Evolutionary conservation across 2,797 vertebrate species (phyloP), one percentile per base, ranked within the genome.

Genomic region (Labeo calbasu): DNA sequence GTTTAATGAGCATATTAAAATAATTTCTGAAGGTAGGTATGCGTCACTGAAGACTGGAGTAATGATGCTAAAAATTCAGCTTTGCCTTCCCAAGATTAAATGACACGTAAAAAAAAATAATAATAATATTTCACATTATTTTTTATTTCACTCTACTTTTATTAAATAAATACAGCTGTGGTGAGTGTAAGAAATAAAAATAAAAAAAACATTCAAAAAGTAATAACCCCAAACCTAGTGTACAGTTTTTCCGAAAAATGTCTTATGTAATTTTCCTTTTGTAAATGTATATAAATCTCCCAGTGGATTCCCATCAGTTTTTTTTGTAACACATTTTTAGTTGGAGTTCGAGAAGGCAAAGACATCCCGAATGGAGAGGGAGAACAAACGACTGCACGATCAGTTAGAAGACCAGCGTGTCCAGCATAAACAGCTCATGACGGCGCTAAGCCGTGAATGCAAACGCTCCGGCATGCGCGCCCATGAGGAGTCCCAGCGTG

Each of bases 271-370:
- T 2, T 46, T 46, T 46, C 43, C 43, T 46, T 46, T 10, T 19
- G 51, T 15, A 40, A 40, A 40, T 15, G 3, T 57, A 4, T 40
- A 4, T 40, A 3, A 57, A n/a, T 73, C 25, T 21, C 19, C 36
- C 10, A 36, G 0, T n/a, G 73, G 40, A 59, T 76, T 57, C 57
- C 13, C 0, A 32, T 21, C 13, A 36, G 23, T 1, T 77, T 70
- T 17, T 1, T 21, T 8, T 28, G 15, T 69, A 25, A 69, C 53
- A 43, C 80, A 21, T 86, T 15, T 88, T 83, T 78, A 99, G 98
- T 83, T 99, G 95, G 98, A 98, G 83, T 98, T 98, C 92, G 98
- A 99, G 88, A 97, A 96, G 79, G 94, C 95, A 59, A 97, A 98
- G 88, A 96, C 96, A 75, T 96, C 97, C 4, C 96, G 96, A 61